phyloP scores from a whole-genome alignment of 2,113 vertebrate genomes.

The Colossoma macropomum region DNA sequence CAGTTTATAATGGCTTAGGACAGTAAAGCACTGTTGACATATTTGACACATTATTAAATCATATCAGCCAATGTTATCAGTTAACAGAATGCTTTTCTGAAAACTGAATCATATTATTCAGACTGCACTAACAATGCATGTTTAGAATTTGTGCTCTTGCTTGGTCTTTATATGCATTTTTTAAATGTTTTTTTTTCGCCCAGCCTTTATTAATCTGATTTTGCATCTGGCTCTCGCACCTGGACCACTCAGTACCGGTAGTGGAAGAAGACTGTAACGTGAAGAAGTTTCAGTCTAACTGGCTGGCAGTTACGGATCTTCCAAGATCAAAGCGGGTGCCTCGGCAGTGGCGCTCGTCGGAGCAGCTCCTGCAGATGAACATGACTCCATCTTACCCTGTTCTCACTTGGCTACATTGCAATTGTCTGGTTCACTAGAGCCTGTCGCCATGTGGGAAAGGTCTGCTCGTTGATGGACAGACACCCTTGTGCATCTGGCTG shows the following conservation, averaged over 20 bases:
- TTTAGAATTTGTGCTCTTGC: no score
- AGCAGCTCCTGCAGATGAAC: conserved; percentile 71
- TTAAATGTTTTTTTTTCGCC: not conserved
- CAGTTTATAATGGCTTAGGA: no score
- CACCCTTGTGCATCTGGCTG: conserved; percentile 75
- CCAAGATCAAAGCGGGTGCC: conserved; percentile 69
- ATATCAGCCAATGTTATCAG: no score
- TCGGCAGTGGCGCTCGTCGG: conserved; percentile 42
- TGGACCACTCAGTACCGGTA: not conserved
- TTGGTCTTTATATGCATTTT: not conserved
- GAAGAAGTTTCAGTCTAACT: conserved; percentile 45
- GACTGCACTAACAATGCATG: no score
- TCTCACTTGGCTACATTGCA: conserved; percentile 84
- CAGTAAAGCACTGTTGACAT: no score
- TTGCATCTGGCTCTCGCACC: not conserved
- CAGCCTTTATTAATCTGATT: not conserved
- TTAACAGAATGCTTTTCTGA: no score
- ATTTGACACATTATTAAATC: no score
- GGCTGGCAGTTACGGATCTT: conserved; percentile 70
- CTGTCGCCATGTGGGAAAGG: conserved; percentile 77
- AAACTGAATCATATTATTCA: no score
- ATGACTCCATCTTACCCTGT: conserved; percentile 80
- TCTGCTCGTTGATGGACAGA: conserved; percentile 80
- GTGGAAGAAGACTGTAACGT: conserved; percentile 35
- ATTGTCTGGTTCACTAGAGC: conserved; percentile 85